Percentiles rank a stretch among this genome's conserved stretches.
These are phyloP conservation scores for Helicoverpa zea DNA, from an alignment of 1,140 invertebrate genomes.

Conservation along the genomic window DNA sequence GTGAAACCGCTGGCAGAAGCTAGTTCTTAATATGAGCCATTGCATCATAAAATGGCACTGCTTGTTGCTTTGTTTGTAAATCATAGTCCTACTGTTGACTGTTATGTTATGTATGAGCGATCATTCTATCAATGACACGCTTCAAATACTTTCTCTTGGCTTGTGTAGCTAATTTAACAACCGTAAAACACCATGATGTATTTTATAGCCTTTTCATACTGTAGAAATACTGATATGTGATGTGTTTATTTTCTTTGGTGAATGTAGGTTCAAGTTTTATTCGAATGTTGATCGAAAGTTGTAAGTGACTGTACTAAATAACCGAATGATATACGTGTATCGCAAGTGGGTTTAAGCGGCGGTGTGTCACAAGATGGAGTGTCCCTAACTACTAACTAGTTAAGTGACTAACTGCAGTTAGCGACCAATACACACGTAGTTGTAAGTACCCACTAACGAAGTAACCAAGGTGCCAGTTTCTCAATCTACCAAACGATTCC, in stretches of 20 bases:
- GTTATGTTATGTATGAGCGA: constrained; percentile 20
- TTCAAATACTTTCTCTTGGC: constrained; percentile 13
- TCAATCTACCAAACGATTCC: constrained; percentile 55
- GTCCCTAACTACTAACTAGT: constrained; percentile 59
- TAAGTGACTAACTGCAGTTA: constrained; percentile 65
- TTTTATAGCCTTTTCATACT: neutral
- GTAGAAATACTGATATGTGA: neutral
- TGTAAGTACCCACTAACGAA: neutral
- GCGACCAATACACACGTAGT: constrained; percentile 49
- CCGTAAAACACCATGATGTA: constrained; percentile 10
- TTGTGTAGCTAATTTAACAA: neutral
- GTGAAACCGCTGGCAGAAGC: too few relatives aligned
- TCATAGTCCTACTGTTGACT: constrained; percentile 33
- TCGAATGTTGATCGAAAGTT: neutral
- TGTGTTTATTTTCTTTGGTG: neutral
- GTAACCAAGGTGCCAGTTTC: constrained; percentile 56
- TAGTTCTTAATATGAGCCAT: constrained; percentile 34
- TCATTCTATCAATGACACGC: constrained; percentile 29
- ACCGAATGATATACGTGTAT: constrained; percentile 31
- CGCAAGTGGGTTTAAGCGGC: constrained; percentile 66
- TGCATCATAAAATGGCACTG: constrained; percentile 1
- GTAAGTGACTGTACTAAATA: constrained; percentile 53
- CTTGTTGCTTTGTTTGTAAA: constrained; percentile 44
- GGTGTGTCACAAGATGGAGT: constrained; percentile 63
- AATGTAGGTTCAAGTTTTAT: too few relatives aligned